These are phyloP conservation scores for Sebastes fasciatus DNA, from an alignment of 2,113 vertebrate genomes.

Conservation along the genomic window DNA sequence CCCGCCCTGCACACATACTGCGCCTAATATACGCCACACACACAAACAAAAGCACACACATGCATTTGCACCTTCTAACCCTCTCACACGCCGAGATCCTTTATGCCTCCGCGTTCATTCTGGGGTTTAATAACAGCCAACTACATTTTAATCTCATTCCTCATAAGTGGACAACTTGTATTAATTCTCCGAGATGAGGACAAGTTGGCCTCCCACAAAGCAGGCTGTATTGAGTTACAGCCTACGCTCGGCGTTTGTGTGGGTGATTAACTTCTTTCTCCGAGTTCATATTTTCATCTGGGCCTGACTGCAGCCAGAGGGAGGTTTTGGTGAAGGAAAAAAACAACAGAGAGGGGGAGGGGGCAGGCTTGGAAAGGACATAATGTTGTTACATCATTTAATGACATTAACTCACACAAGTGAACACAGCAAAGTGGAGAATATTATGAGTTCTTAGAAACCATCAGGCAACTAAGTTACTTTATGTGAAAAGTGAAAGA, in stretches of 20 bases:
- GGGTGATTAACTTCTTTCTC: constrained; percentile 75
- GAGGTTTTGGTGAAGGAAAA: constrained; percentile 9
- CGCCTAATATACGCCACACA: constrained; percentile 52
- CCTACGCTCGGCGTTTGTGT: constrained; percentile 69
- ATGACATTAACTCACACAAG: constrained; percentile 41
- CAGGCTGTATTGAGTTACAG: constrained; percentile 70
- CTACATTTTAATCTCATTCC: constrained; percentile 79
- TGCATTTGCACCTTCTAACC: constrained; percentile 50
- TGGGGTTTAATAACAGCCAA: constrained; percentile 75
- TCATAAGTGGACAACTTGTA: constrained; percentile 78
- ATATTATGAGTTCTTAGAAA: not conserved
- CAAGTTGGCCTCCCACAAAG: constrained; percentile 76
- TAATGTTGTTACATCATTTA: constrained; percentile 52
- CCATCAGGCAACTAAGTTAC: not conserved
- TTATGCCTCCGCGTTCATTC: constrained; percentile 62
- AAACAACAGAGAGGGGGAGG: constrained; percentile 21
- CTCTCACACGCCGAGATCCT: constrained; percentile 51
- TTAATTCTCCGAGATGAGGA: constrained; percentile 76
- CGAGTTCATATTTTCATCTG: constrained; percentile 74
- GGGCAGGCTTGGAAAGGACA: constrained; percentile 30
- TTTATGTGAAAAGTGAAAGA: constrained; percentile 19
- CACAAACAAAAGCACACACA: constrained; percentile 33
- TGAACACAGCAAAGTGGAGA: not conserved
- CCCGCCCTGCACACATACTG: constrained; percentile 67
- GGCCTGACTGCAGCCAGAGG: constrained; percentile 49